A percentile compares a stretch with the other conserved stretches of the same genome.
Conservation (phyloP, 2,888 invertebrate genomes). For the Archips crataeganus region DNA sequence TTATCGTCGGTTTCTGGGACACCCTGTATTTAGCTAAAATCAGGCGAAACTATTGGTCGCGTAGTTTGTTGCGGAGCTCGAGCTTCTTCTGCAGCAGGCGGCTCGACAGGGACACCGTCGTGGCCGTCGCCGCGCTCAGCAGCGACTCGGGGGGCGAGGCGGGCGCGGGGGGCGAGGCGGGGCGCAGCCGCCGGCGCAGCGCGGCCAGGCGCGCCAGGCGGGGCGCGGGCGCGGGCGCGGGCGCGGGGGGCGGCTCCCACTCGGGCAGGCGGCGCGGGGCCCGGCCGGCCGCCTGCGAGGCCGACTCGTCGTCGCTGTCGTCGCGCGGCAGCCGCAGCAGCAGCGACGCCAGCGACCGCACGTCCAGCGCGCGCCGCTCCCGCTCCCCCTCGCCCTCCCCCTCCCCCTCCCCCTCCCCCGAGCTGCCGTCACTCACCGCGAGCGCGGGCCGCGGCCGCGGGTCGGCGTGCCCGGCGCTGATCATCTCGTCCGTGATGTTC, state of each 20-base stretch:
- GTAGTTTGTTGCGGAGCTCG: constrained; percentile 3
- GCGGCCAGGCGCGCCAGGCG: too few relatives aligned
- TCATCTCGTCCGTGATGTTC: constrained; percentile 77
- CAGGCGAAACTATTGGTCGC: background rate
- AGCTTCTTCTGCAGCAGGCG: constrained; percentile 17
- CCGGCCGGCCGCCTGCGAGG: constrained; percentile 58
- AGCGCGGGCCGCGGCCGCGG: constrained; percentile 58
- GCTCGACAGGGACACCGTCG: constrained; percentile 12
- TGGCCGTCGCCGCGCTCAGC: constrained; percentile 17
- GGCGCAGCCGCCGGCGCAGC: constrained; percentile 2
- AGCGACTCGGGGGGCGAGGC: constrained; percentile 26
- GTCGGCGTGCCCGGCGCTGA: constrained; percentile 81
- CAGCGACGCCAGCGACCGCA: constrained; percentile 40
- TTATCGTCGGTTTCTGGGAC: too few relatives aligned
- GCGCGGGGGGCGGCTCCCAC: too few relatives aligned
- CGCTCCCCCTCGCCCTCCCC: too few relatives aligned
- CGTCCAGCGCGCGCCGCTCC: constrained; percentile 41
- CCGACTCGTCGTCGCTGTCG: constrained; percentile 61
- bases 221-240: too few relatives aligned
- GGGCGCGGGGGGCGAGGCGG: constrained; percentile 6
- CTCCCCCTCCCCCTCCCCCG: too few relatives aligned
- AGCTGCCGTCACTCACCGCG: constrained; percentile 57
- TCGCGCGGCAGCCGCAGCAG: constrained; percentile 31
- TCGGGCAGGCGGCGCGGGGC: constrained; percentile 50
- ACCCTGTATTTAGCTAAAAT: too few relatives aligned